Percentiles rank a stretch among this genome's conserved stretches.
phyloP scores from a whole-genome alignment of 2,888 invertebrate genomes.

The Eilema griseolum region DNA sequence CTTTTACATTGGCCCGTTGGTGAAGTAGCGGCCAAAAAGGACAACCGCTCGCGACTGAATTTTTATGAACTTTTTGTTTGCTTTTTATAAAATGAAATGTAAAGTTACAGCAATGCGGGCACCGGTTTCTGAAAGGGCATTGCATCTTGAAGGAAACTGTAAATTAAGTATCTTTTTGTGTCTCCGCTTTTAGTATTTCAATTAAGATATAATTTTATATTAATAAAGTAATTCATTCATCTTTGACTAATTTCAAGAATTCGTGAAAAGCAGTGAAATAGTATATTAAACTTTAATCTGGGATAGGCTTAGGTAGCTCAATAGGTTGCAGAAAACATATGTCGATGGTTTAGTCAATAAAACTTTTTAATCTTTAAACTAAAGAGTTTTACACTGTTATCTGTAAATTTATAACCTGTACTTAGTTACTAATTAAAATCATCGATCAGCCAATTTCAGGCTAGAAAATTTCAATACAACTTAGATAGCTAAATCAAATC shows the following conservation, averaged over 20 bases:
- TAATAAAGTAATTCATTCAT: not conserved
- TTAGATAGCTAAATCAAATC: no score
- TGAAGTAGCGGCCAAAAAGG: constrained; percentile 71
- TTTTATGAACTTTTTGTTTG: constrained; percentile 80
- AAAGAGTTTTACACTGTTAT: no score
- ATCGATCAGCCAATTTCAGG: no score
- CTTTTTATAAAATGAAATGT: constrained; percentile 69
- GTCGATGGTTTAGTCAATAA: no score
- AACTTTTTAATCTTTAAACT: no score
- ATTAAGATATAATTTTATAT: constrained; percentile 40
- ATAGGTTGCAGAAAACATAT: no score
- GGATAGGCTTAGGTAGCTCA: no score
- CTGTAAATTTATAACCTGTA: no score
- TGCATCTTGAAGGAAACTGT: constrained; percentile 67
- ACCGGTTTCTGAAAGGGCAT: constrained; percentile 63
- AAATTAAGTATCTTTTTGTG: constrained; percentile 63
- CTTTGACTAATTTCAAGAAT: not conserved
- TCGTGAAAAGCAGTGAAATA: not conserved
- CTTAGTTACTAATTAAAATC: no score
- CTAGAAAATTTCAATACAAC: no score
- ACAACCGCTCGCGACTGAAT: constrained; percentile 73
- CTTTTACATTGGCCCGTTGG: constrained; percentile 67
- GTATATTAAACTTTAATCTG: not conserved
- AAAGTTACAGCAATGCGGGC: constrained; percentile 67
- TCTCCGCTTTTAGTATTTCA: constrained; percentile 44